A percentile compares a stretch with the other conserved stretches of the same genome.
phyloP scores from a whole-genome alignment of 2,888 invertebrate genomes.

The Athetis lepigone region DNA sequence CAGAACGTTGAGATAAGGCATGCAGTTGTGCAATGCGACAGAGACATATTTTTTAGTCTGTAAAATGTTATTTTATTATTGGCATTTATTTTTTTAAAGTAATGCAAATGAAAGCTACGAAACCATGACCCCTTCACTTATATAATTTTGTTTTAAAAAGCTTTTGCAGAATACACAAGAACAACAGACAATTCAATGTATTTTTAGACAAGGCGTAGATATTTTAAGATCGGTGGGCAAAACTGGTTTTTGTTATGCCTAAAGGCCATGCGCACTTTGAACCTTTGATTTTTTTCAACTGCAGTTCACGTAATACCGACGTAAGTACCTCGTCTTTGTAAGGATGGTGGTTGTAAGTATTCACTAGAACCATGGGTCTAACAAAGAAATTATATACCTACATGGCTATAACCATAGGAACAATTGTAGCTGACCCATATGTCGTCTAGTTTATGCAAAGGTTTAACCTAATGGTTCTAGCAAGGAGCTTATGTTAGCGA shows the following conservation, averaged over 20 bases:
- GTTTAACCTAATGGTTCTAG: no score
- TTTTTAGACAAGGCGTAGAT: slow-evolving; percentile 28
- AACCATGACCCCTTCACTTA: slow-evolving; percentile 1
- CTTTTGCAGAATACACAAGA: slow-evolving; percentile 29
- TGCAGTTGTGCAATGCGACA: slow-evolving; percentile 45
- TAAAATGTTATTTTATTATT: slow-evolving; percentile 1
- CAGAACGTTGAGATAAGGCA: slow-evolving; percentile 73
- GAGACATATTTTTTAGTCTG: slow-evolving; percentile 12
- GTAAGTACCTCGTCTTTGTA: slow-evolving; percentile 4
- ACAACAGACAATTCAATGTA: slow-evolving; percentile 9
- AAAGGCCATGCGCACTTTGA: slow-evolving; percentile 37
- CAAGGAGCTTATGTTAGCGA: no score
- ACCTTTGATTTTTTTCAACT: slow-evolving; percentile 3
- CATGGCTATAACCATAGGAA: no score
- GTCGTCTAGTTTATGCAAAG: no score
- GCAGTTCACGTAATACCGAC: slow-evolving; percentile 4
- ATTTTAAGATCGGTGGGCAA: not conserved
- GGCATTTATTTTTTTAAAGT: no score
- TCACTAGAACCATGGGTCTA: not conserved
- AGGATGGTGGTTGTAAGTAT: not conserved
- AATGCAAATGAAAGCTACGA: no score
- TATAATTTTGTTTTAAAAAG: slow-evolving; percentile 4
- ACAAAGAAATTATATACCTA: no score
- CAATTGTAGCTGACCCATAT: no score
- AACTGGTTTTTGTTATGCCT: slow-evolving; percentile 23